Conservation (phyloP, 2,888 invertebrate genomes). For the Cenopis cana region DNA sequence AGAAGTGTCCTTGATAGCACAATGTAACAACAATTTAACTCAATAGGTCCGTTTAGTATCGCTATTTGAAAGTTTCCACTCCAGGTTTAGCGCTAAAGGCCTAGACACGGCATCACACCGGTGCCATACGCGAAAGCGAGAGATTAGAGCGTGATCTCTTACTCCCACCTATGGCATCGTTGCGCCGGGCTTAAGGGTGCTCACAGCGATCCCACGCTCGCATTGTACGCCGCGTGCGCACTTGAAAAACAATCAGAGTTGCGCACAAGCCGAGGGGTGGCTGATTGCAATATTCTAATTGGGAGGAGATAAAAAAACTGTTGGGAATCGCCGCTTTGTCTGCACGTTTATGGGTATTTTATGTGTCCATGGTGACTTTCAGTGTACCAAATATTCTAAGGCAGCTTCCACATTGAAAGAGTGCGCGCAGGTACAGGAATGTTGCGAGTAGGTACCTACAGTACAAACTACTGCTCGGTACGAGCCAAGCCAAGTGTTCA, state of each 20-base stretch:
- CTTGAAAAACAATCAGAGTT: constrained; percentile 49
- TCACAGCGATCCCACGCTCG: constrained; percentile 38
- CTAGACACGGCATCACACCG: no score
- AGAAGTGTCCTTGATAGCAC: background rate
- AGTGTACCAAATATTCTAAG: no score
- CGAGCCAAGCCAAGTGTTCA: no score
- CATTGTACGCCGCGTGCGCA: constrained; percentile 43
- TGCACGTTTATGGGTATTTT: background rate
- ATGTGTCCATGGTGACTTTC: no score
- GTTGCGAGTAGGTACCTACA: no score
- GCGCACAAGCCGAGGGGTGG: constrained; percentile 17
- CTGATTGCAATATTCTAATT: constrained; percentile 30
- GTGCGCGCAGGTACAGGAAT: no score
- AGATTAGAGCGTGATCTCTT: no score
- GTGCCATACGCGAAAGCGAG: no score
- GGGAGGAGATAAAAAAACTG: constrained; percentile 9
- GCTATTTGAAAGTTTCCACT: constrained; percentile 26
- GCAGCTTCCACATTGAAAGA: no score
- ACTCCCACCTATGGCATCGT: no score
- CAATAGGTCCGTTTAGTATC: constrained; percentile 19
- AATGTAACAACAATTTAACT: constrained; percentile 27
- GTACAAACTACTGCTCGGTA: no score
- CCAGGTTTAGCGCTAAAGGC: background rate
- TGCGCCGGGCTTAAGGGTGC: constrained; percentile 10
- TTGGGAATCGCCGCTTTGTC: background rate